A percentile compares a stretch with the other conserved stretches of the same genome.
Conservation (phyloP, 2,888 invertebrate genomes). For the Pycnomerus fuliginosus region DNA sequence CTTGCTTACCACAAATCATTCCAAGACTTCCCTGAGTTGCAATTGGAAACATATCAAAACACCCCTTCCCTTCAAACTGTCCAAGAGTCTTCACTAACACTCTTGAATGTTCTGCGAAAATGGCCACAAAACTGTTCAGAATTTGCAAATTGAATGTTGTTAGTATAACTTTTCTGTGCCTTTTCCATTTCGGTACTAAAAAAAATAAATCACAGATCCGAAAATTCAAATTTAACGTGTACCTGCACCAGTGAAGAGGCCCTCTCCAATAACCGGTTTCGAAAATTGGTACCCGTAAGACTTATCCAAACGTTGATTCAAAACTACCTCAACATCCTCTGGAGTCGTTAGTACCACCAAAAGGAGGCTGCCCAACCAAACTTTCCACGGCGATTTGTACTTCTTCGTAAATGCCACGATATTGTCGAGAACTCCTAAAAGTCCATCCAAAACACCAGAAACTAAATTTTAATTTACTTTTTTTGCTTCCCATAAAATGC, state of each 20-base stretch:
- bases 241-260: background rate
- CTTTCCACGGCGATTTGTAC: conserved; percentile 7
- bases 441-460: too few relatives aligned
- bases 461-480: too few relatives aligned
- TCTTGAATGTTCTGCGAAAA: conserved; percentile 61
- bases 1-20: too few relatives aligned
- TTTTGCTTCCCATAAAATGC: too few relatives aligned
- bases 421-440: background rate
- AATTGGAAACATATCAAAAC: too few relatives aligned
- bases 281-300: background rate
- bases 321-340: conserved; percentile 9
- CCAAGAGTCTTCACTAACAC: conserved; percentile 52
- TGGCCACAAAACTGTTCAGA: conserved; percentile 60
- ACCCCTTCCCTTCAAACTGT: too few relatives aligned
- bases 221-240: background rate
- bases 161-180: conserved; percentile 59
- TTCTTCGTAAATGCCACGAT: background rate
- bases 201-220: too few relatives aligned
- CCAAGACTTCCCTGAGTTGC: too few relatives aligned
- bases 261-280: background rate
- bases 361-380: conserved; percentile 8
- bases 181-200: conserved; percentile 3
- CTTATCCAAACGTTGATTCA: conserved; percentile 3
- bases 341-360: conserved; percentile 6
- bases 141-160: conserved; percentile 66